Evolutionary conservation across 64 coral and sea anemone genomes (phyloP).

Genomic region (Actinia tenebrosa): DNA sequence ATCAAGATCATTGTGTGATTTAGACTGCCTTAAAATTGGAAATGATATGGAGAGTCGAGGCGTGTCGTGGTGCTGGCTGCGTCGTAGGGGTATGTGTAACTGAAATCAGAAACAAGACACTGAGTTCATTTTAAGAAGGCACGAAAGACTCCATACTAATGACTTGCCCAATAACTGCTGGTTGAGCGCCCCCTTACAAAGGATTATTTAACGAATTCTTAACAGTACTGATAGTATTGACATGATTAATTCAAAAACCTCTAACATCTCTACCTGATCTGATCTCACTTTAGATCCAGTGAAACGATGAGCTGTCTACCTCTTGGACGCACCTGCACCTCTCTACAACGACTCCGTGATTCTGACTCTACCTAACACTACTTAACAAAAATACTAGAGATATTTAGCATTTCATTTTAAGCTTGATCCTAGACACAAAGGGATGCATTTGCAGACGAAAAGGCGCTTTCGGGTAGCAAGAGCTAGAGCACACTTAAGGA

Average conservation of each 20-base stretch:
- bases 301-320: neutral
- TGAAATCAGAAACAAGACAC: conserved; percentile 13
- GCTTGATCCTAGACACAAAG: neutral
- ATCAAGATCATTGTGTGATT: conserved; percentile 57
- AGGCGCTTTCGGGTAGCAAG: too few relatives aligned
- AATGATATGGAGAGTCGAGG: conserved; percentile 82
- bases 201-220: too few relatives aligned
- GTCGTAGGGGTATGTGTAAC: conserved; percentile 77
- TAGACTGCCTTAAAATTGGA: conserved; percentile 67
- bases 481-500: too few relatives aligned
- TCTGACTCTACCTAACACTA: neutral
- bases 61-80: conserved; percentile 64
- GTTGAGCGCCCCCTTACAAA: too few relatives aligned
- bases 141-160: neutral
- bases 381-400: neutral
- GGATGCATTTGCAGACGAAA: neutral
- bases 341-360: neutral
- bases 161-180: too few relatives aligned
- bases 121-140: neutral
- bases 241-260: too few relatives aligned
- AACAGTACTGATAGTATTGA: too few relatives aligned
- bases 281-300: neutral
- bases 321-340: neutral
- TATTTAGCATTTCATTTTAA: neutral
- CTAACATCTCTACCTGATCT: neutral